These are phyloP conservation scores for Dryococelus australis DNA, from an alignment of 2,888 invertebrate genomes.

Conservation along the genomic window DNA sequence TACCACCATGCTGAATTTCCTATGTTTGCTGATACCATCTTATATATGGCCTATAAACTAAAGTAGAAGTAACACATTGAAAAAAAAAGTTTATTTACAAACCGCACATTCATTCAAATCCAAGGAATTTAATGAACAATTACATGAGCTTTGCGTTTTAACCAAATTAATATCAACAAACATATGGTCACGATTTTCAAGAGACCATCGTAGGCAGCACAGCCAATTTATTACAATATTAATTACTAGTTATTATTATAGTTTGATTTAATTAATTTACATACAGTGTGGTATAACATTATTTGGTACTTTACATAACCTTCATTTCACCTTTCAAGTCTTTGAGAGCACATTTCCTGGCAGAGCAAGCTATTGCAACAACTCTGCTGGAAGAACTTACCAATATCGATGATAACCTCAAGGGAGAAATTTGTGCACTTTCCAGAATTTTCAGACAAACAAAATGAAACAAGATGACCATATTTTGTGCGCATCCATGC, in stretches of 20 bases:
- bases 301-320: neutral
- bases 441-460: neutral
- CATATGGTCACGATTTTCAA: neutral
- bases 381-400: neutral
- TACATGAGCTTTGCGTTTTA: neutral
- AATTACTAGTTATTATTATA: neutral
- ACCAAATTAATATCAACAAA: neutral
- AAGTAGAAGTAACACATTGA: neutral
- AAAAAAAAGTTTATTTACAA: neutral
- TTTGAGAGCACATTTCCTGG: neutral
- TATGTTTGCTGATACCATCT: too few relatives aligned
- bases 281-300: neutral
- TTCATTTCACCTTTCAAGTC: neutral
- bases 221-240: too few relatives aligned
- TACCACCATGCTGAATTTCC: too few relatives aligned
- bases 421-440: neutral
- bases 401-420: too few relatives aligned
- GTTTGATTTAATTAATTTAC: neutral
- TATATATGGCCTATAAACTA: too few relatives aligned
- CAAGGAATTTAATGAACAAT: neutral
- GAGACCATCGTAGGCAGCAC: neutral
- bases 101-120: neutral
- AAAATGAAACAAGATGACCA: too few relatives aligned
- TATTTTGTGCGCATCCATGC: too few relatives aligned
- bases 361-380: slow-evolving; percentile 6